Conservation (phyloP, 2,113 vertebrate genomes). For the Anthoscopus minutus region DNA sequence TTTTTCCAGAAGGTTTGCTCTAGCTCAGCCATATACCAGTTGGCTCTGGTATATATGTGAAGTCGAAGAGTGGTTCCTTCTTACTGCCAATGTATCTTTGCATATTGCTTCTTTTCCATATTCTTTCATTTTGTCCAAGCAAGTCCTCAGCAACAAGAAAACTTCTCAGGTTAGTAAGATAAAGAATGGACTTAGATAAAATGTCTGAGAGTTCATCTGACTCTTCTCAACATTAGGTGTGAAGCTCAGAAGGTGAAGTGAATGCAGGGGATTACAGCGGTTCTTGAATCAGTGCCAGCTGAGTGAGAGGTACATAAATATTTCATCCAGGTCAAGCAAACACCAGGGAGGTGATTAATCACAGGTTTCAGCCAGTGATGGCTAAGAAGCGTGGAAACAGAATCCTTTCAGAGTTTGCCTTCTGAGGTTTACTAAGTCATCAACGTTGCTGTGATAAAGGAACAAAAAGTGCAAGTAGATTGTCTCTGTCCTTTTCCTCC, state of each 20-base stretch:
- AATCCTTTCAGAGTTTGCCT: background rate
- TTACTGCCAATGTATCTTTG: background rate
- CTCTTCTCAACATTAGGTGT: background rate
- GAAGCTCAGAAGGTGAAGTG: background rate
- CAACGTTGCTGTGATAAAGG: background rate
- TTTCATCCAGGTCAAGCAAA: background rate
- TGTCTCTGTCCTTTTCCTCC: background rate
- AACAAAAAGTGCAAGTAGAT: background rate
- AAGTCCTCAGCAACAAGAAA: background rate
- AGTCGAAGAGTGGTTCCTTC: background rate
- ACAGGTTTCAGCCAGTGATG: background rate
- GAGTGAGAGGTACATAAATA: background rate
- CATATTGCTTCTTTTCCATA: background rate
- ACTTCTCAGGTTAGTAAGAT: background rate
- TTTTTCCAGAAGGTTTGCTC: background rate
- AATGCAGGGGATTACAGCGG: background rate
- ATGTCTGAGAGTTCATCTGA: background rate
- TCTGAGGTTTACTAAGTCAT: background rate
- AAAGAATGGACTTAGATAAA: background rate
- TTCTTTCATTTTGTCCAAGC: background rate
- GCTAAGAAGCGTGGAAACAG: background rate
- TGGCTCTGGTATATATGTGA: background rate
- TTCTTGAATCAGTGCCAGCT: background rate
- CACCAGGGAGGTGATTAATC: background rate
- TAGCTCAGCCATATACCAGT: background rate